Base-by-base conservation (phyloP, 1,140 invertebrate genomes). In the Stenopsyche tienmushanensis region DNA sequence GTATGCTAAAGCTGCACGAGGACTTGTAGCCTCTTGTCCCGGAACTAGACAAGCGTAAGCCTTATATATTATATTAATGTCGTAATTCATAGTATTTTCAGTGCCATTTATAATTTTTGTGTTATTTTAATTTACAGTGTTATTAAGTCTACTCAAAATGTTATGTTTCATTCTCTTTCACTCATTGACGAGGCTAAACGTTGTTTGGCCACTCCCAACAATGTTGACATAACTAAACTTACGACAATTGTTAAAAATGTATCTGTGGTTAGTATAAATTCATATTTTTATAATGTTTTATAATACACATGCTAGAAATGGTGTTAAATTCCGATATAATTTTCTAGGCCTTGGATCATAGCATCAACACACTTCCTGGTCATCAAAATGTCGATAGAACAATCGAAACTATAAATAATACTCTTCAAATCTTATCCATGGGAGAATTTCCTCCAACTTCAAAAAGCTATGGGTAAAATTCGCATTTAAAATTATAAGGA, bases 371-470 rank as follows among this genome's bases (percentile, higher is more conserved):
- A 72, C 82, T 96, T 39, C 93, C 94, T 8, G 92, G 94, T 0
- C 93, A 97, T 72, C 85, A 88, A 70, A 94, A 96, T 73, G 88
- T 98, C 1, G 94, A 97, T 74, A 84, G 88, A 13, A 91, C 93
- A 0, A 90, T 97, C 71, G 84, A 86, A 64, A 87, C 85, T 63
- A 95, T 98, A 55, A 89, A 86, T 54, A 84, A 89, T 67, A 88
- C 88, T 34, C 87, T 88, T 34, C 84, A 90, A 64, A 84, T 86
- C 8, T 79, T 97, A 13, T 84, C 87, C 60, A 85, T 84, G 66
- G 85, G 85, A 44, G 84, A 90, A 34, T 92, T 91, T 73, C 90
- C 90, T 2, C 78, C 80, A 0, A 86, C 88, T 0, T 84, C 84
- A 62, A 91, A 88, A 71, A 85, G 84, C 41, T 95, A 93, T 71